phyloP scores from a whole-genome alignment of 2,113 vertebrate genomes.

The Crotophaga sulcirostris region DNA sequence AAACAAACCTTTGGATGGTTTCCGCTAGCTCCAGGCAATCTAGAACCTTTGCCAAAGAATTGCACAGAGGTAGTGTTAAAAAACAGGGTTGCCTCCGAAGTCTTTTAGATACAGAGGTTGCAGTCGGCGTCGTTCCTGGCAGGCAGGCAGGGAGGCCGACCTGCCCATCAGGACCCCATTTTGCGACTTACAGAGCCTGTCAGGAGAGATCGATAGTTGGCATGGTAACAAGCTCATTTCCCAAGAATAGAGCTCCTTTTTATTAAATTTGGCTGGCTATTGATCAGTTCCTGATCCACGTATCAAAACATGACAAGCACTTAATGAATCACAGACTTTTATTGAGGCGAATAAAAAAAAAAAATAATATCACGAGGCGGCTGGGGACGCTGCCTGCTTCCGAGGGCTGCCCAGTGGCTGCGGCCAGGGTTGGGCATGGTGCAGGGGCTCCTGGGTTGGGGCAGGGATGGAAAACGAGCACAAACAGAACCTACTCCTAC shows the following conservation, averaged over 20 bases:
- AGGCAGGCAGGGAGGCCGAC: conserved; percentile 14
- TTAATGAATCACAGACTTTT: conserved; percentile 69
- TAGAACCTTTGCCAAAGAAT: conserved; percentile 23
- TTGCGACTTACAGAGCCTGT: conserved; percentile 64
- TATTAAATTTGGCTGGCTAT: conserved; percentile 79
- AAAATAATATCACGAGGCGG: neutral
- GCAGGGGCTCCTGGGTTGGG: neutral
- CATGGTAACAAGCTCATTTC: conserved; percentile 77
- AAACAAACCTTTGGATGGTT: neutral
- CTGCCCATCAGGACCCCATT: conserved; percentile 57
- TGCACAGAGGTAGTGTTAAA: neutral
- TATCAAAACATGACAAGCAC: conserved; percentile 72
- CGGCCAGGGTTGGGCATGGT: neutral
- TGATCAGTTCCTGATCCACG: conserved; percentile 72
- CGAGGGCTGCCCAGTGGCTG: neutral
- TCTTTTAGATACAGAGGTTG: conserved; percentile 1
- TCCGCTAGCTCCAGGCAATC: neutral
- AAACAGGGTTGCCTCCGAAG: neutral
- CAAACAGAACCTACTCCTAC: neutral
- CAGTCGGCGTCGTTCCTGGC: conserved; percentile 1
- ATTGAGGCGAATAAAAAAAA: conserved; percentile 55
- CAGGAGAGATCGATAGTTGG: conserved; percentile 77
- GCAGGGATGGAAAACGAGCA: neutral
- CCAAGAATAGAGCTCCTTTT: conserved; percentile 71
- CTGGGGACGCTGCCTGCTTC: neutral